These are phyloP conservation scores for Cyanoderma ruficeps DNA, from an alignment of 2,113 vertebrate species.

Conservation along the genomic window DNA sequence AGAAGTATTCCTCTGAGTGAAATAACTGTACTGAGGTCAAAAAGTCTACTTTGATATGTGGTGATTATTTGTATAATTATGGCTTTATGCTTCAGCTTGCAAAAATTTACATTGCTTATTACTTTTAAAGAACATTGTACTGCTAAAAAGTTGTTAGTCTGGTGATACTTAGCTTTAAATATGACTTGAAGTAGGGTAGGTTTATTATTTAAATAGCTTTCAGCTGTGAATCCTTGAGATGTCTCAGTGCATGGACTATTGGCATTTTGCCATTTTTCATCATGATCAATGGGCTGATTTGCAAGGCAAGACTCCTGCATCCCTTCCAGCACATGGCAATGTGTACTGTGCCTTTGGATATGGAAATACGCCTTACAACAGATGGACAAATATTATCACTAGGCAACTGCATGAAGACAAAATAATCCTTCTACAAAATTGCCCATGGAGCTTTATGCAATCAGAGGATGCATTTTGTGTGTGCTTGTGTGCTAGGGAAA, in stretches of 20 bases:
- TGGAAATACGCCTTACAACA: neutral
- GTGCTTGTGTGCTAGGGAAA: neutral
- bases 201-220: constrained; percentile 44
- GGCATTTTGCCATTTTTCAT: constrained; percentile 69
- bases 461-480: neutral
- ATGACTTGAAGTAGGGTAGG: constrained; percentile 4
- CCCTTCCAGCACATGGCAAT: neutral
- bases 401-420: neutral
- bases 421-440: neutral
- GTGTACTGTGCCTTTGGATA: neutral
- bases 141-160: constrained; percentile 35
- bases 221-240: constrained; percentile 51
- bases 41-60: neutral
- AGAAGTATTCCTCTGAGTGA: neutral
- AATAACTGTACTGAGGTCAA: neutral
- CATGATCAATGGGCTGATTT: constrained; percentile 50
- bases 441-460: neutral
- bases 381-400: constrained; percentile 37
- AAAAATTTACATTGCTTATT: constrained; percentile 7
- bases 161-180: constrained; percentile 49
- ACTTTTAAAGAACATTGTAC: neutral
- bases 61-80: neutral
- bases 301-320: constrained; percentile 26
- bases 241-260: constrained; percentile 39
- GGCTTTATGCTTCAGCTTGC: neutral